Percentiles rank a stretch among this genome's conserved stretches.
These are phyloP conservation scores for Xestia xanthographa DNA, from an alignment of 2,888 invertebrate genomes.

Conservation along the genomic window DNA sequence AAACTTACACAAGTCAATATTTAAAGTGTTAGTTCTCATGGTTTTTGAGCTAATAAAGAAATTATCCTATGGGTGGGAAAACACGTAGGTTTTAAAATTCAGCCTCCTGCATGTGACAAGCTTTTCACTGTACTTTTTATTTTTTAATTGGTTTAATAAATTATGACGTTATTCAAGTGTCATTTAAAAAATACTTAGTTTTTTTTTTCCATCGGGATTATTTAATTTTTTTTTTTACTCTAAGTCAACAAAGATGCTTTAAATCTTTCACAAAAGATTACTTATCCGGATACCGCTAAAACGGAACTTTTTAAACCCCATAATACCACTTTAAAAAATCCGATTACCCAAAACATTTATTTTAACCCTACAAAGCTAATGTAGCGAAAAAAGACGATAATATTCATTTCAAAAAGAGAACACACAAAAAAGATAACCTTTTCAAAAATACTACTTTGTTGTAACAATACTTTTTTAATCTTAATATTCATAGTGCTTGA, in stretches of 20 bases:
- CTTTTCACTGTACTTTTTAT: not conserved
- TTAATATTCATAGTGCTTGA: slow-evolving; percentile 63
- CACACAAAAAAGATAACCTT: slow-evolving; percentile 47
- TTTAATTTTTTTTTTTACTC: not conserved
- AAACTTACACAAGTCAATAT: not conserved
- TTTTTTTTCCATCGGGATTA: not conserved
- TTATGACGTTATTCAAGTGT: not conserved
- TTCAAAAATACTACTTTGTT: slow-evolving; percentile 44
- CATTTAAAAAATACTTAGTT: not conserved
- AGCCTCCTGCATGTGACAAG: not conserved
- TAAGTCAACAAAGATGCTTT: slow-evolving; percentile 15
- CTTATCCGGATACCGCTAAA: slow-evolving; percentile 39
- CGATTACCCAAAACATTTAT: slow-evolving; percentile 81
- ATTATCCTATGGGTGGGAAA: not conserved
- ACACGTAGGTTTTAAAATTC: not conserved
- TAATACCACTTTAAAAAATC: slow-evolving; percentile 74
- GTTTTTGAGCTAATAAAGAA: not conserved
- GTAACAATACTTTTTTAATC: slow-evolving; percentile 64
- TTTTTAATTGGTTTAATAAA: not conserved
- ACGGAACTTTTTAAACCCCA: slow-evolving; percentile 39
- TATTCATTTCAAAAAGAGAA: slow-evolving; percentile 46
- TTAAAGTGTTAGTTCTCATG: not conserved
- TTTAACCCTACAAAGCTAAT: slow-evolving; percentile 75
- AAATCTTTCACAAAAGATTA: slow-evolving; percentile 25
- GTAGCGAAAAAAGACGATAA: slow-evolving; percentile 73